phyloP scores from a whole-genome alignment of 1,140 invertebrate species.

The Cotesia chilonis region DNA sequence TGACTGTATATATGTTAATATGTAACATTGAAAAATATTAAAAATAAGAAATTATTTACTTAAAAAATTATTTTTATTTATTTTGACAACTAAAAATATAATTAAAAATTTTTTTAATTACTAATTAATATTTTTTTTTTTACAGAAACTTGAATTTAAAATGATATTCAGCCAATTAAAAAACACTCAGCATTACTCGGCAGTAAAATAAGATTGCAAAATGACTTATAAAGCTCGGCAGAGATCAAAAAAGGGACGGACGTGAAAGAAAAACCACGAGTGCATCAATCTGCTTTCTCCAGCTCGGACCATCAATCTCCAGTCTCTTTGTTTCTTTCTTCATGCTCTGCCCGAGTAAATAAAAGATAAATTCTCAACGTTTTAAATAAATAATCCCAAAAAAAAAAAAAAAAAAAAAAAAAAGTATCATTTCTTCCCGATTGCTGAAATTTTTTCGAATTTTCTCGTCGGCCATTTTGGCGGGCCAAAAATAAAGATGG shows the following conservation, averaged over 20 bases:
- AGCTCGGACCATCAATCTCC: conserved; percentile 28
- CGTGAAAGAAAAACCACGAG: conserved; percentile 42
- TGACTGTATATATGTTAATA: conserved; percentile 63
- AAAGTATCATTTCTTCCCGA: no score
- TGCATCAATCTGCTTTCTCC: conserved; percentile 45
- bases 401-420: no score
- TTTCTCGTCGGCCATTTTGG: no score
- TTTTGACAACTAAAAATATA: not conserved
- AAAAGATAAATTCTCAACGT: no score
- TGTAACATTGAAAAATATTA: conserved; percentile 42
- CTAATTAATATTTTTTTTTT: no score
- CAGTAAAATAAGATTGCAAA: no score
- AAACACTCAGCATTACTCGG: no score
- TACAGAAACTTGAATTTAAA: no score
- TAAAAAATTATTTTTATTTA: conserved; percentile 13
- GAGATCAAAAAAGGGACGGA: conserved; percentile 37
- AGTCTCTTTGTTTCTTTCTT: conserved; percentile 19
- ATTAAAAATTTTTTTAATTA: not conserved
- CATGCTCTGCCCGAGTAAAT: not conserved
- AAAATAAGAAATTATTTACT: conserved; percentile 39
- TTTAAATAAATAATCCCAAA: no score
- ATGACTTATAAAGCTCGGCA: no score
- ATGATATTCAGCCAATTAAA: no score
- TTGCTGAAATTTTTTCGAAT: no score
- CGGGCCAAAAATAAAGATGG: not conserved